Conservation (phyloP, 2,113 vertebrate genomes). For the Prunella himalayana region DNA sequence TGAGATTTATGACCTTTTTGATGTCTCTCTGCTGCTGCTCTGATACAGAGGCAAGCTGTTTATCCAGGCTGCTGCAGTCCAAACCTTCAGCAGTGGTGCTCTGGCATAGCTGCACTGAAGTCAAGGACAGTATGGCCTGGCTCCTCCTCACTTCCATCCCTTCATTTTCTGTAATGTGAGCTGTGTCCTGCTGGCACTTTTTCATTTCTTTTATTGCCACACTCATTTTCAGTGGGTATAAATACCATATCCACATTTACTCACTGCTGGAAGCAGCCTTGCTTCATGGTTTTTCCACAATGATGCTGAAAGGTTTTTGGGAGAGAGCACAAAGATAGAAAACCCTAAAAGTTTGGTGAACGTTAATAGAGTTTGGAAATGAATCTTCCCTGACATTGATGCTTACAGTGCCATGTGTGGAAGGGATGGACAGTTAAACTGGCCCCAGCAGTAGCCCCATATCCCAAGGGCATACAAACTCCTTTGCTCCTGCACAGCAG, state of each 20-base stretch:
- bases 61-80: background rate
- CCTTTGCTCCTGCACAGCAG: background rate
- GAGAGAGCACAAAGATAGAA: background rate
- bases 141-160: background rate
- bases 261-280: background rate
- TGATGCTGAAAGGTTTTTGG: background rate
- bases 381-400: background rate
- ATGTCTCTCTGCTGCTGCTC: background rate
- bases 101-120: background rate
- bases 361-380: background rate
- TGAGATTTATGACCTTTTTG: background rate
- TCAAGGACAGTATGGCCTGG: background rate
- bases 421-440: background rate
- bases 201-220: background rate
- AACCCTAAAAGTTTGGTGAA: background rate
- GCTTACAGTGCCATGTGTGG: rapidly evolving
- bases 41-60: background rate
- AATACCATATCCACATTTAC: background rate
- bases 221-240: background rate
- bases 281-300: background rate
- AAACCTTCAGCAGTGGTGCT: background rate
- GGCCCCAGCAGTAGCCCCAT: background rate
- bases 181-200: background rate
- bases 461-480: background rate
- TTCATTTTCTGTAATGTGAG: background rate